Conservation (phyloP, 2,888 invertebrate genomes). For the Ferrisia virgata region DNA sequence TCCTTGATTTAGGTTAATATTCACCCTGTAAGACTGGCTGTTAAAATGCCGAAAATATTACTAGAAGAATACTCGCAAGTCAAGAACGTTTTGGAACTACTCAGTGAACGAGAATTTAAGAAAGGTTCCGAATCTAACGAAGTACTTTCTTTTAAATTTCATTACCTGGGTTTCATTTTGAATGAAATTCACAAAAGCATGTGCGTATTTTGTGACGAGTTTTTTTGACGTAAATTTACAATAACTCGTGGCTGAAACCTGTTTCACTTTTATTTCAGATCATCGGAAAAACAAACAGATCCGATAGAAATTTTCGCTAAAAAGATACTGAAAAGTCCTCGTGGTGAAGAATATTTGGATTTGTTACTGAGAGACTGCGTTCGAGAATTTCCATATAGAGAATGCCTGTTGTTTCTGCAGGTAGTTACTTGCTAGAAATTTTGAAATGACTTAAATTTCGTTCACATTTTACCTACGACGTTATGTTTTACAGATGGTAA, state of each 20-base stretch:
- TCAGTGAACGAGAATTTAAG: constrained; percentile 85
- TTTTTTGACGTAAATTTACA: background rate
- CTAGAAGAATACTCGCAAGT: constrained; percentile 69
- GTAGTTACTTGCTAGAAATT: too few species aligned
- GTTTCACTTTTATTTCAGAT: background rate
- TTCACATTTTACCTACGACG: background rate
- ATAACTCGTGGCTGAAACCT: constrained; percentile 38
- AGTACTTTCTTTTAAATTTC: constrained; percentile 85
- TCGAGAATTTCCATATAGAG: constrained; percentile 84
- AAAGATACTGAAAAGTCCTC: constrained; percentile 68
- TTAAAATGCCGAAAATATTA: constrained; percentile 72
- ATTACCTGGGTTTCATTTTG: constrained; percentile 74
- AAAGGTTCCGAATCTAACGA: constrained; percentile 79
- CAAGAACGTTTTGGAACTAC: constrained; percentile 72
- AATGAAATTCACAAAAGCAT: constrained; percentile 57
- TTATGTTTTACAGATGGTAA: constrained; percentile 59
- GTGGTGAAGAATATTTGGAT: constrained; percentile 64
- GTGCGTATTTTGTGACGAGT: constrained; percentile 46
- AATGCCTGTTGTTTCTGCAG: constrained; percentile 85
- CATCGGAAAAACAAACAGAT: constrained; percentile 56
- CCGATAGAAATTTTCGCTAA: constrained; percentile 72
- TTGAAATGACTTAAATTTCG: background rate
- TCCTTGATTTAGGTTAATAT: constrained; percentile 65
- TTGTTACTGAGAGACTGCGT: constrained; percentile 79
- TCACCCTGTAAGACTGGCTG: constrained; percentile 76